phyloP scores from a whole-genome alignment of 23 tunicate genomes.

The Styela plicata region DNA sequence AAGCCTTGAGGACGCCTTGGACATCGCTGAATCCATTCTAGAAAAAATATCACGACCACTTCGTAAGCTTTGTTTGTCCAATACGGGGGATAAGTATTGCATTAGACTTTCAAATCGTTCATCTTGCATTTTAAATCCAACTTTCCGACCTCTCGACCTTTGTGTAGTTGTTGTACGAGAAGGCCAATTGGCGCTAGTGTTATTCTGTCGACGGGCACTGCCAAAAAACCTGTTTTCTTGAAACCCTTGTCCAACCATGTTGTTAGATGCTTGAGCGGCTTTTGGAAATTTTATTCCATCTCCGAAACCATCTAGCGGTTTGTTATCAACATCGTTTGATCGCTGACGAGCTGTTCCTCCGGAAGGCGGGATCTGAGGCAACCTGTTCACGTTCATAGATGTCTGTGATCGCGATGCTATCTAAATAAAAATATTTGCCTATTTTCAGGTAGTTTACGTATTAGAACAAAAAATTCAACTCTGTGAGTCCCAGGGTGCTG shows the following conservation, averaged over 20 bases:
- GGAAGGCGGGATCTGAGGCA: conserved; percentile 26
- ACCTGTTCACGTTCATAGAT: conserved; percentile 2
- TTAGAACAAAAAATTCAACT: too few species aligned
- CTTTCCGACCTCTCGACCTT: conserved; percentile 15
- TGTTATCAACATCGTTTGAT: neutral
- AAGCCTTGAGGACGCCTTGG: conserved; percentile 14
- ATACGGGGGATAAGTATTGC: conserved; percentile 20
- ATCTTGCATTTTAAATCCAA: conserved; percentile 17
- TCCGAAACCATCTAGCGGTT: neutral
- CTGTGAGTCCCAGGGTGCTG: too few species aligned
- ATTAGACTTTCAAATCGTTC: conserved; percentile 27
- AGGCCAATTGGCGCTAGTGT: conserved; percentile 7
- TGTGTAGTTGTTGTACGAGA: conserved; percentile 22
- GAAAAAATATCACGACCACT: conserved; percentile 15
- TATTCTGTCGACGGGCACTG: neutral
- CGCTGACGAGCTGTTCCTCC: neutral
- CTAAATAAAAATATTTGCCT: conserved; percentile 6
- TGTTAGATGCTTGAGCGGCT: neutral
- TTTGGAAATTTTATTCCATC: conserved; percentile 10
- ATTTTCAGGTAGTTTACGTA: too few species aligned
- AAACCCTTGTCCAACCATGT: neutral
- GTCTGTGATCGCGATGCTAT: conserved; percentile 6
- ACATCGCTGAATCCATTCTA: conserved; percentile 26
- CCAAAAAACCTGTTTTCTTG: neutral
- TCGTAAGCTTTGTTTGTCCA: conserved; percentile 17